Evolutionary conservation across 2,113 vertebrate genomes (phyloP), one percentile per base, ranked within the genome.

Genomic region (Bufo bufo): DNA sequence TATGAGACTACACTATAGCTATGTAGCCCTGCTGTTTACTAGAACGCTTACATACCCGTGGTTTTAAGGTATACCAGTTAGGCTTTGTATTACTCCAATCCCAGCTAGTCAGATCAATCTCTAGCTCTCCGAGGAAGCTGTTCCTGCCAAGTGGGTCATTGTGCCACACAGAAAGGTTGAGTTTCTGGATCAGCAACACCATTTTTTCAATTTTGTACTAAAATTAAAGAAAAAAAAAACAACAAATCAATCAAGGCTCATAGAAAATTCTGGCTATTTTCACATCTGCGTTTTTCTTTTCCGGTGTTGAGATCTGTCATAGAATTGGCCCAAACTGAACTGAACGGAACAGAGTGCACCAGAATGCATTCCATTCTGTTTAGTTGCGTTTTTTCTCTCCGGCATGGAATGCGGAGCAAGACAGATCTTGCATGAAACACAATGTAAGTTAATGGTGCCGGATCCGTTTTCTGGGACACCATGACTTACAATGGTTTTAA

Each of bases 181-280:
- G 85, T 69, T 93, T 95, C 89, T 95, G 94, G 90, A 95, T 94
- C 91, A 95, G 91, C 88, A 95, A 80, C 23, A 95, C 93, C 91
- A 93, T 93, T 90, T 95, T 95, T 90, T 95, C 93, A 91, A 94
- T 95, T 92, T 93, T 95, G 86, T 95, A 95, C 94, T 95, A 85
- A 9, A 84, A 77, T 19, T 3, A 8, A 75, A 84, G 54, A 77
- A 43, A 2, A 71, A 2, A 71, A 71, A 82, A 19, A 12, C 65
- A 2, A 20, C 17, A 19, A 4, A 81, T 45, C 7, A 4, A 81
- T 45, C 7, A 17, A 43, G 7, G 14, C 20, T 59, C 14, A n/a
- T 7, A 56, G 50, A 56, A 56, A 49, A 50, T 50, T 5, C 33
- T 1, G 33, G 33, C 33, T 33, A 33, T 33, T 33, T 33, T 33